A percentile compares a stretch with the other conserved stretches of the same genome.
phyloP scores from a whole-genome alignment of 2,113 vertebrate species.

The Calyptomena viridis region DNA sequence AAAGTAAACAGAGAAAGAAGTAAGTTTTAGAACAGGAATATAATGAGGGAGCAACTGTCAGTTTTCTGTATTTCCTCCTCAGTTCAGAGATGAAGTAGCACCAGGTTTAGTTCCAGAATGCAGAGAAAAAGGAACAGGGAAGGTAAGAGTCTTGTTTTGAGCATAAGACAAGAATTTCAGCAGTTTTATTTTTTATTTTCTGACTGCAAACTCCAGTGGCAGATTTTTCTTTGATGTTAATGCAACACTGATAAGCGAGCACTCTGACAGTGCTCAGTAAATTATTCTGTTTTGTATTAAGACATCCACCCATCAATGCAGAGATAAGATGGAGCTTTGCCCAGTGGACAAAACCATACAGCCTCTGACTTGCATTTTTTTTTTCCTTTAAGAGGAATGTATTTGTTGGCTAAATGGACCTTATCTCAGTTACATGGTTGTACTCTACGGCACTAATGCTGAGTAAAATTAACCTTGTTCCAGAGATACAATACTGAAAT shows the following conservation, averaged over 20 bases:
- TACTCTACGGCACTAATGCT: neutral
- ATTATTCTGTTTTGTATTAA: constrained; percentile 6
- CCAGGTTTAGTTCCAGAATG: neutral
- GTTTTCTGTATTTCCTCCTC: neutral
- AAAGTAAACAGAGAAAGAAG: neutral
- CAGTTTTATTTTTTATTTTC: neutral
- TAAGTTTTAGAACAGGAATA: neutral
- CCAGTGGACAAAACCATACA: neutral
- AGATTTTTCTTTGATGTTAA: neutral
- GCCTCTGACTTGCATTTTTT: neutral
- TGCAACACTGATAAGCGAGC: neutral
- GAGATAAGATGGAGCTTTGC: neutral
- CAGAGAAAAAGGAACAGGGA: neutral
- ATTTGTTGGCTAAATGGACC: neutral
- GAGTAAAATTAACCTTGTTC: neutral
- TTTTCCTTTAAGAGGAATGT: neutral
- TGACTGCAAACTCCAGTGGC: neutral
- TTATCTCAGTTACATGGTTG: neutral
- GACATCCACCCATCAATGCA: neutral
- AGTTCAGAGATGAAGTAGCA: neutral
- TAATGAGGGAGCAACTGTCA: neutral
- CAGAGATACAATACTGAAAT: neutral
- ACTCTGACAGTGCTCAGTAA: neutral
- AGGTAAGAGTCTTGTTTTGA: neutral
- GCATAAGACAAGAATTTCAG: neutral